Evolutionary conservation across 2,888 invertebrate genomes (phyloP).

Genomic region (Flabesymbios commensalis): DNA sequence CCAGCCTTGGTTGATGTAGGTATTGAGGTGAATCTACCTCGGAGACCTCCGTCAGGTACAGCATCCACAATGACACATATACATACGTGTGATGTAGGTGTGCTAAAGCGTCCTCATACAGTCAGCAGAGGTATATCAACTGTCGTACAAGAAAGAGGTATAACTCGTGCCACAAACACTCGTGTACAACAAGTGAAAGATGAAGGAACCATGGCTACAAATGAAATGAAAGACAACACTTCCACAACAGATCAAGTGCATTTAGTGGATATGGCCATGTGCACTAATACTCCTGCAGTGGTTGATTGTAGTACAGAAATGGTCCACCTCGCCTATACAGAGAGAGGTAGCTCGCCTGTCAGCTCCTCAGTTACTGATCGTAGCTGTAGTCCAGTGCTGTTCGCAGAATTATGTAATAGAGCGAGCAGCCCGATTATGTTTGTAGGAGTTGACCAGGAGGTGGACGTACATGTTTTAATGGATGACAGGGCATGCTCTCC

Average conservation of each 20-base stretch:
- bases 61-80: neutral
- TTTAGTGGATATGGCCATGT: neutral
- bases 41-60: too few species aligned
- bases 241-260: neutral
- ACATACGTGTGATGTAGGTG: too few species aligned
- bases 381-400: neutral
- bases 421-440: too few species aligned
- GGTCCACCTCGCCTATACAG: neutral
- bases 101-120: constrained; percentile 20
- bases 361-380: neutral
- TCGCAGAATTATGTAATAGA: too few species aligned
- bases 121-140: neutral
- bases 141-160: neutral
- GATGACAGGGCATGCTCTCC: too few species aligned
- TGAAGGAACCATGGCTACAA: too few species aligned
- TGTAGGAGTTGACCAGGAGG: too few species aligned
- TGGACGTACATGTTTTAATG: too few species aligned
- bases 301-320: neutral
- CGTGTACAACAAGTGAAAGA: too few species aligned
- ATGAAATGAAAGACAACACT: neutral
- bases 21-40: too few species aligned
- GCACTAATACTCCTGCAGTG: neutral
- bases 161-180: neutral
- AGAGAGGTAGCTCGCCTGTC: neutral
- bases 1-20: too few species aligned